Conservation (phyloP, 2,888 invertebrate genomes). For the Onchidella celtica region DNA sequence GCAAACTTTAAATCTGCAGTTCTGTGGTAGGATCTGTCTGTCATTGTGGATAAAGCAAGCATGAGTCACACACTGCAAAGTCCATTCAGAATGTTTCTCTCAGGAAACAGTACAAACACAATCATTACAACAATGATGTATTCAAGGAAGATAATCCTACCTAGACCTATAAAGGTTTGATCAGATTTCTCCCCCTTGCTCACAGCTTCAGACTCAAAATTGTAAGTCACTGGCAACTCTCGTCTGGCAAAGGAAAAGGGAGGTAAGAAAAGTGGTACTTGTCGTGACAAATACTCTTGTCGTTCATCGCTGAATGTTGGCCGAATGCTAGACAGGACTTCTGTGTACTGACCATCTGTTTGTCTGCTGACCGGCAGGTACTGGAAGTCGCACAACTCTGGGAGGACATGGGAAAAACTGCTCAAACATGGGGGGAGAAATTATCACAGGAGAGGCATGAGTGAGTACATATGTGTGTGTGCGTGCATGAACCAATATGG, state of each 20-base stretch:
- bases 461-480: too few relatives aligned
- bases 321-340: conserved; percentile 65
- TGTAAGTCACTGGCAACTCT: conserved; percentile 82
- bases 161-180: conserved; percentile 69
- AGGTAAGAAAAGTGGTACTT: conserved; percentile 86
- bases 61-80: too few relatives aligned
- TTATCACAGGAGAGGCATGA: too few relatives aligned
- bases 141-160: conserved; percentile 61
- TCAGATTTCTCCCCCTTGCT: conserved; percentile 58
- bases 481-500: too few relatives aligned
- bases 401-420: too few relatives aligned
- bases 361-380: conserved; percentile 87
- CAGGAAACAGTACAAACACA: too few relatives aligned
- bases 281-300: conserved; percentile 83
- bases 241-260: conserved; percentile 90
- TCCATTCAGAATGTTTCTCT: too few relatives aligned
- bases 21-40: too few relatives aligned
- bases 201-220: conserved; percentile 33
- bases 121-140: too few relatives aligned
- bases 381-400: conserved; percentile 95
- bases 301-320: conserved; percentile 53
- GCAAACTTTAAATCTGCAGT: too few relatives aligned
- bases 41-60: too few relatives aligned
- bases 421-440: too few relatives aligned
- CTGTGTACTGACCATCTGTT: conserved; percentile 60